phyloP scores from a whole-genome alignment of 2,797 vertebrate genomes.

The Ctenosaura bakeri region DNA sequence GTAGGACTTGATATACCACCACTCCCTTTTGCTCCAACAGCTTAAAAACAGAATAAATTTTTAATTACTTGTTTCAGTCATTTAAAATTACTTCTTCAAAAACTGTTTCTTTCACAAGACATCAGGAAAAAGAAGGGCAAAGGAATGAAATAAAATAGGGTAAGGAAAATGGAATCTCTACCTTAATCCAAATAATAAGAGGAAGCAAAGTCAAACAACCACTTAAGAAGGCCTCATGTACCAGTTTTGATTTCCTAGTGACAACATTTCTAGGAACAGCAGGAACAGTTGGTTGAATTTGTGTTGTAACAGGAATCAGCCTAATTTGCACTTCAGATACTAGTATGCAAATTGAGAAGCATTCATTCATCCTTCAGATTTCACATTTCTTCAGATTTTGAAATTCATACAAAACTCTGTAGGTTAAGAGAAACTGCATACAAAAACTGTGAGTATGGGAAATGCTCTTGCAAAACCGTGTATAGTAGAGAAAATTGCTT shows the following conservation, averaged over 20 bases:
- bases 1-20: not conserved
- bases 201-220: not conserved
- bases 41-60: not conserved
- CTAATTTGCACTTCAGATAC: no score
- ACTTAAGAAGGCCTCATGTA: not conserved
- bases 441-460: no score
- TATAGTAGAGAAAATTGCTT: no score
- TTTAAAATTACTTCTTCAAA: conserved; percentile 12
- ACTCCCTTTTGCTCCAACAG: not conserved
- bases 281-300: not conserved
- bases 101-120: not conserved
- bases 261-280: no score
- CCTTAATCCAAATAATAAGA: not conserved
- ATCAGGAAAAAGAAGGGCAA: accelerated
- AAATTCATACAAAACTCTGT: no score
- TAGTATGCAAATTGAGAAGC: no score
- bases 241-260: not conserved
- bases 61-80: conserved; percentile 12
- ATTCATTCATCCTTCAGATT: no score
- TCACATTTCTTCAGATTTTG: no score
- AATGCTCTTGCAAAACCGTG: no score
- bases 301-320: no score
- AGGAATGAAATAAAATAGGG: not conserved
- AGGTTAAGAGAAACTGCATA: no score
- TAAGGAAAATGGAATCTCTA: not conserved